Evolutionary conservation across 2,113 vertebrate genomes (phyloP).

Genomic region (Odocoileus hemionus): DNA sequence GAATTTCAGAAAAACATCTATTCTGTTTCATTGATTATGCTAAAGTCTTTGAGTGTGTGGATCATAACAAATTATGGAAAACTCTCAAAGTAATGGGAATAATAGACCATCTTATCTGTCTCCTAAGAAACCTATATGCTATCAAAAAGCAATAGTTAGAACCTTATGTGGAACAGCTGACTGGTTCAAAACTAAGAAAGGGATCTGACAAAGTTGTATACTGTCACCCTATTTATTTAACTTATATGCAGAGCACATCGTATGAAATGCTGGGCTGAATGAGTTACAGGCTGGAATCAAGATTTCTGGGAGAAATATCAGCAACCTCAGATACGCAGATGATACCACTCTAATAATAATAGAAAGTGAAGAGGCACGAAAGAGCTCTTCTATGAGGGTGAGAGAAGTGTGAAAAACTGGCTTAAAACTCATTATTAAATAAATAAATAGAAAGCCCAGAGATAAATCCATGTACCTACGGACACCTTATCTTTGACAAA

Average conservation of each 20-base stretch:
- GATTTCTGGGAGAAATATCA: background rate
- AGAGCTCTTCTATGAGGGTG: background rate
- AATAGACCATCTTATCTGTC: background rate
- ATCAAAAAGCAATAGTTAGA: background rate
- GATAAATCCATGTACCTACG: no score
- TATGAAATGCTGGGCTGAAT: background rate
- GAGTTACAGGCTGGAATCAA: background rate
- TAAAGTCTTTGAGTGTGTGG: background rate
- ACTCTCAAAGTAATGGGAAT: background rate
- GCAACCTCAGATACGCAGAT: background rate
- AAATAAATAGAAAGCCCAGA: no score
- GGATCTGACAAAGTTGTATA: background rate
- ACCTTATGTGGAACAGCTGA: background rate
- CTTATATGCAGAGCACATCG: background rate
- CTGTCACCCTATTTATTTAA: background rate
- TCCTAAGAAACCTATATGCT: background rate
- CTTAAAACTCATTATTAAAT: background rate
- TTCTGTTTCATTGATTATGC: background rate
- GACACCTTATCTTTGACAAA: no score
- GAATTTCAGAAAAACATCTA: background rate
- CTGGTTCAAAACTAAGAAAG: background rate
- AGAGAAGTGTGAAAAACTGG: background rate
- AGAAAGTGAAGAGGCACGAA: background rate
- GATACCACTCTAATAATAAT: background rate
- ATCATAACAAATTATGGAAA: background rate